Evolutionary conservation across 2,113 vertebrate genomes (phyloP).

Genomic region (Xerus inauris): DNA sequence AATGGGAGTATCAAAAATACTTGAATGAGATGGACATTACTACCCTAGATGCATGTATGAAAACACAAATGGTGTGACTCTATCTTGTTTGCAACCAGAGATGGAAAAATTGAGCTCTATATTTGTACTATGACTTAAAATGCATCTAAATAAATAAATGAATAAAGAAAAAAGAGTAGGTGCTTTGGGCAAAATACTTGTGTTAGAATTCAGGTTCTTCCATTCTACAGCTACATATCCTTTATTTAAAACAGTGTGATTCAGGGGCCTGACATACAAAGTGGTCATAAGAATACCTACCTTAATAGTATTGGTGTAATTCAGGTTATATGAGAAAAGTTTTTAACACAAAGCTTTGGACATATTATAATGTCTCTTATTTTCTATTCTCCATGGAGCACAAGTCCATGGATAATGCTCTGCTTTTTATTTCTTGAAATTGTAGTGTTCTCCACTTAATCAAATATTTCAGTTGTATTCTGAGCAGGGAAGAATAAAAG

Average conservation of each 20-base stretch:
- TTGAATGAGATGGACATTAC: too few species aligned
- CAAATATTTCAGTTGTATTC: not conserved
- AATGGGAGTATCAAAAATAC: too few species aligned
- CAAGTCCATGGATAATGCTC: not conserved
- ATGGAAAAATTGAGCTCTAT: too few species aligned
- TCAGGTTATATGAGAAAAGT: not conserved
- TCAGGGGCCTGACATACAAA: not conserved
- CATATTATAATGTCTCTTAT: not conserved
- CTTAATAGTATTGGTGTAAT: not conserved
- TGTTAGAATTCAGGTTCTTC: not conserved
- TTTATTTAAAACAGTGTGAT: not conserved
- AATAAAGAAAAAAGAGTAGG: too few species aligned
- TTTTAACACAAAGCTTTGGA: not conserved
- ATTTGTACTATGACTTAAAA: too few species aligned
- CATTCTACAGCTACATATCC: not conserved
- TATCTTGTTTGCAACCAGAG: too few species aligned
- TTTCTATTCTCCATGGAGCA: not conserved
- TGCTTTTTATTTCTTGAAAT: not conserved
- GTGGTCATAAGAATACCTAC: not conserved
- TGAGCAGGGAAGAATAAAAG: not conserved
- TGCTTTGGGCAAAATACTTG: not conserved
- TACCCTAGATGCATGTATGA: too few species aligned
- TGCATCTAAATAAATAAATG: too few species aligned
- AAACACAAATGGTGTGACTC: too few species aligned
- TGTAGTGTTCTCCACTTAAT: not conserved